phyloP scores from a whole-genome alignment of 2,113 vertebrate species.

The Pavo muticus region DNA sequence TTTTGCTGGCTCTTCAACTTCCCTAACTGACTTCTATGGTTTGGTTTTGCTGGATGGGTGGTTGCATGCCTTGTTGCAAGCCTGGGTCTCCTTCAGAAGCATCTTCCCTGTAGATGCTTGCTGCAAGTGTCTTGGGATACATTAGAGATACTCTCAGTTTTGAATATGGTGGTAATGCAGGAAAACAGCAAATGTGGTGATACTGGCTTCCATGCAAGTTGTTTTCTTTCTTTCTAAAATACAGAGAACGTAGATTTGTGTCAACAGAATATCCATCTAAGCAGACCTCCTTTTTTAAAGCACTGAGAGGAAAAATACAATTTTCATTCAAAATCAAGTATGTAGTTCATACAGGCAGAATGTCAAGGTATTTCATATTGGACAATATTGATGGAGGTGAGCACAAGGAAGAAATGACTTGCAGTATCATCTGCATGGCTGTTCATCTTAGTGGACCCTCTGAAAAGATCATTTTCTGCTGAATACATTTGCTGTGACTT shows the following conservation, averaged over 20 bases:
- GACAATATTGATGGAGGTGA: neutral
- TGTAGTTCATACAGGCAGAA: neutral
- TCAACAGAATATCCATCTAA: neutral
- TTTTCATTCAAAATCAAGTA: neutral
- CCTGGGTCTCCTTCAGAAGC: neutral
- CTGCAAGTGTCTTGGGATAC: neutral
- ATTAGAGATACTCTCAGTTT: neutral
- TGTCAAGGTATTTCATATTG: neutral
- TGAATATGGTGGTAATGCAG: neutral
- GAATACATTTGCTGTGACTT: neutral
- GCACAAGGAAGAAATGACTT: neutral
- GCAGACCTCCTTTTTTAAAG: neutral
- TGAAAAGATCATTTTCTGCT: neutral
- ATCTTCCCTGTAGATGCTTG: neutral
- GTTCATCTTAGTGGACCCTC: neutral
- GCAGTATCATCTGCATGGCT: neutral
- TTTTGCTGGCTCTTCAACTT: neutral
- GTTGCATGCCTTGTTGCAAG: neutral
- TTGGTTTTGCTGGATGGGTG: neutral
- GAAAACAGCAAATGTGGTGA: neutral
- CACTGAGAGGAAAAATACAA: neutral
- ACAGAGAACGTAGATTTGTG: neutral
- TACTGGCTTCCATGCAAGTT: neutral
- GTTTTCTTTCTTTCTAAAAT: neutral
- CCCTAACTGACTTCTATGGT: neutral